Evolutionary conservation across 2,888 invertebrate genomes (phyloP), one percentile per base, ranked within the genome.

Genomic region (Drymonia ruficornis): DNA sequence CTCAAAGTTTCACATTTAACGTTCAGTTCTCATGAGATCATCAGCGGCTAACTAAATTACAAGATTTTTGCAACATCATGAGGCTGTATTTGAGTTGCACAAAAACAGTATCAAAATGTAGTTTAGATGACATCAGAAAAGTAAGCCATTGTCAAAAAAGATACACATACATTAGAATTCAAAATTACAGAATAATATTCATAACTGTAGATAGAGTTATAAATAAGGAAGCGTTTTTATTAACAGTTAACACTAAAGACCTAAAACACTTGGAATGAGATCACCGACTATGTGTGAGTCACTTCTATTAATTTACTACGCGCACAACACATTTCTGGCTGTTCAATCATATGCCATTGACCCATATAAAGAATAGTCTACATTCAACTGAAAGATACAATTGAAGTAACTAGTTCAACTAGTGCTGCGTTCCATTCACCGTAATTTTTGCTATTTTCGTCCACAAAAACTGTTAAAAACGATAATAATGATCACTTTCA

Each of bases 311-410:
- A 80, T 83, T 83, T 80, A 68, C 63, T 67, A 65, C 60, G 56
- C 72, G 64, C 72, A 74, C 66, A 67, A 71, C 73, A 68, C 64
- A 72, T 76, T 73, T 77, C 76, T 80, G 74, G 74, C 72, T 68
- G 66, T 70, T 66, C 69, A 74, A 78, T 78, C 68, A 74, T 75
- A 74, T 82, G 86, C 78, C 81, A 84, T 81, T 88, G 87, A 84
- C 87, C 88, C 72, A 87, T 83, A 74, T 81, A 66, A 19, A 56
- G 49, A 49, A 53, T 61, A 57, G 54, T 55, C 63, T 53, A 66
- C 59, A 69, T 67, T 57, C 44, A 59, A 59, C 49, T 57, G 55
- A 51, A 55, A 54, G 51, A 60, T 46, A 65, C 59, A 63, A 74
- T 73, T 74, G 67, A 66, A 72, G 72, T 70, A 64, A 68, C 61